A percentile compares a stretch with the other conserved stretches of the same genome.
These are phyloP conservation scores for Amphipyra berbera DNA, from an alignment of 2,888 invertebrate genomes.

Conservation along the genomic window DNA sequence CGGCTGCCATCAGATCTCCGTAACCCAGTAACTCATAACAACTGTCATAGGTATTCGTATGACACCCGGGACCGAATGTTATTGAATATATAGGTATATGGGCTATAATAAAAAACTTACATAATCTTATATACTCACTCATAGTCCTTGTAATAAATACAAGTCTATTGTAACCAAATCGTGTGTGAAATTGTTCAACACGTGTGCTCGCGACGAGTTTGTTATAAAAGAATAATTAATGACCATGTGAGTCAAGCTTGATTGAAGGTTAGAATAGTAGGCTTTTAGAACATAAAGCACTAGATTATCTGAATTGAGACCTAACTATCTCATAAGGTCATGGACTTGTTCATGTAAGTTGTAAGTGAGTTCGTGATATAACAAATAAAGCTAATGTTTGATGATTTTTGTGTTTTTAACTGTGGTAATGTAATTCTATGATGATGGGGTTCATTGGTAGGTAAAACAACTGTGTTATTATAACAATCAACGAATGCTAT, in stretches of 20 bases:
- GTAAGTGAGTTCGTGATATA: background rate
- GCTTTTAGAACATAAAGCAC: constrained; percentile 2
- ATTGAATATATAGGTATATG: too few species aligned
- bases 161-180: constrained; percentile 45
- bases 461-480: too few species aligned
- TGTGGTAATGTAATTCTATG: background rate
- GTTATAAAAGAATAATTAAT: constrained; percentile 47
- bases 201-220: constrained; percentile 31
- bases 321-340: background rate
- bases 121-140: too few species aligned
- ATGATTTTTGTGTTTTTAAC: background rate
- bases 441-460: background rate
- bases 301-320: constrained; percentile 3
- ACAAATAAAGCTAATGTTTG: constrained; percentile 1
- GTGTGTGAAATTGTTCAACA: constrained; percentile 64
- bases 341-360: background rate
- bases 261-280: constrained; percentile 41
- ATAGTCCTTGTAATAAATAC: background rate
- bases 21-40: too few species aligned
- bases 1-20: too few species aligned
- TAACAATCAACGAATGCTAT: too few species aligned
- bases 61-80: too few species aligned
- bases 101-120: too few species aligned
- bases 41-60: too few species aligned
- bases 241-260: constrained; percentile 30